These are phyloP conservation scores for Latrodectus hesperus DNA, from an alignment of 2,888 invertebrate genomes.

Conservation along the genomic window DNA sequence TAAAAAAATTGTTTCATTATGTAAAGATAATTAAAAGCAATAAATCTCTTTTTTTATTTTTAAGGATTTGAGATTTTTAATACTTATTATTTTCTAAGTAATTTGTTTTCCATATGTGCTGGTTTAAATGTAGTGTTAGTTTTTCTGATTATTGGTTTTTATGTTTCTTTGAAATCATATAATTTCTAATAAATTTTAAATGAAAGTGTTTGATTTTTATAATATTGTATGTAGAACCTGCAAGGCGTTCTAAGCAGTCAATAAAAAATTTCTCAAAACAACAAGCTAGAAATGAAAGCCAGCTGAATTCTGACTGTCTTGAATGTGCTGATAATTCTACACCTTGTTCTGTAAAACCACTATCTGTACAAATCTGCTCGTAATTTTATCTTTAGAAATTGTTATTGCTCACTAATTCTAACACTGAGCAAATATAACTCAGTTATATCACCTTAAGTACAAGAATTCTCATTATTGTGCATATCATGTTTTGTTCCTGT, in stretches of 20 bases:
- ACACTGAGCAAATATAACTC: neutral
- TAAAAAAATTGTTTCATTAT: too few relatives aligned
- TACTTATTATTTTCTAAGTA: too few relatives aligned
- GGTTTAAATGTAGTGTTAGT: too few relatives aligned
- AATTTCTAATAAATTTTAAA: neutral
- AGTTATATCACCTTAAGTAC: constrained; percentile 66
- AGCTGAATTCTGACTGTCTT: constrained; percentile 72
- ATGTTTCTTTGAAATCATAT: neutral
- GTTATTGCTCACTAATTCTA: constrained; percentile 23
- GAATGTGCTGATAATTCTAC: constrained; percentile 75
- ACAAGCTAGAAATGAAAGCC: constrained; percentile 68
- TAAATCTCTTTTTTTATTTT: too few relatives aligned
- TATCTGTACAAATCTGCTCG: constrained; percentile 71
- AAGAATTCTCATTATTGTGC: constrained; percentile 65
- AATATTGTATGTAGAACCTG: constrained; percentile 38
- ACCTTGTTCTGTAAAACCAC: constrained; percentile 75
- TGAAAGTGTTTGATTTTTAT: neutral
- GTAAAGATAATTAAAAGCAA: too few relatives aligned
- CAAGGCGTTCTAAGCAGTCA: constrained; percentile 29
- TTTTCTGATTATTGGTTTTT: neutral
- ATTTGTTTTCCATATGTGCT: too few relatives aligned
- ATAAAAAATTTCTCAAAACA: constrained; percentile 61
- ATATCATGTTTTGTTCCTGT: constrained; percentile 64
- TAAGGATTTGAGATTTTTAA: too few relatives aligned
- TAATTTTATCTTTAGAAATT: constrained; percentile 17